Conservation (phyloP, 1,140 invertebrate species). For the Lucilia sericata region DNA sequence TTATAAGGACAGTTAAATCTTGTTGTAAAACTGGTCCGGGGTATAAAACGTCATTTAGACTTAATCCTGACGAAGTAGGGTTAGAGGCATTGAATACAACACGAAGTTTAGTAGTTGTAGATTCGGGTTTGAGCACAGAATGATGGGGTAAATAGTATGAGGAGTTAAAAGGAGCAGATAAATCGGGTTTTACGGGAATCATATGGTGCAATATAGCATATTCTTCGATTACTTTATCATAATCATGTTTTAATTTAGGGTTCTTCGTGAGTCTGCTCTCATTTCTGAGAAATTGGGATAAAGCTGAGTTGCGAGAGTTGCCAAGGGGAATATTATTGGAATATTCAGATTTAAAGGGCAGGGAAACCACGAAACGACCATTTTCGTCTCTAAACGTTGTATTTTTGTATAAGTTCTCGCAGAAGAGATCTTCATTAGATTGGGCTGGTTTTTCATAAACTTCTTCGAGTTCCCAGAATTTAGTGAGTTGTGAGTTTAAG, state of each 20-base stretch:
- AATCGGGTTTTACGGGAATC: too few relatives aligned
- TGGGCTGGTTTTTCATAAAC: too few relatives aligned
- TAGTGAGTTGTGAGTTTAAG: too few relatives aligned
- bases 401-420: too few relatives aligned
- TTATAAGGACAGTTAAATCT: not conserved
- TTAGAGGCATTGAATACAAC: conserved; percentile 15
- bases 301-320: not conserved
- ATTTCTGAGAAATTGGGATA: not conserved
- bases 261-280: not conserved
- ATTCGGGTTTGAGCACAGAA: conserved; percentile 49
- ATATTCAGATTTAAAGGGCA: not conserved
- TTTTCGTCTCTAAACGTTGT: too few relatives aligned
- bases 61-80: not conserved
- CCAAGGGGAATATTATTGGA: not conserved
- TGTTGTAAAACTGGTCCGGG: not conserved
- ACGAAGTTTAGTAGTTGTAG: not conserved
- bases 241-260: not conserved
- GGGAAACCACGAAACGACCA: not conserved
- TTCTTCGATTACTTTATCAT: not conserved
- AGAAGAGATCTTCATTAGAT: too few relatives aligned
- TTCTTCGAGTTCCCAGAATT: too few relatives aligned
- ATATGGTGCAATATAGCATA: too few relatives aligned
- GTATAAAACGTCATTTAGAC: not conserved
- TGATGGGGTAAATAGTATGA: conserved; percentile 59
- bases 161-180: too few relatives aligned